These are phyloP conservation scores for Neomorphus geoffroyi DNA, from an alignment of 2,797 vertebrate species.

Conservation along the genomic window DNA sequence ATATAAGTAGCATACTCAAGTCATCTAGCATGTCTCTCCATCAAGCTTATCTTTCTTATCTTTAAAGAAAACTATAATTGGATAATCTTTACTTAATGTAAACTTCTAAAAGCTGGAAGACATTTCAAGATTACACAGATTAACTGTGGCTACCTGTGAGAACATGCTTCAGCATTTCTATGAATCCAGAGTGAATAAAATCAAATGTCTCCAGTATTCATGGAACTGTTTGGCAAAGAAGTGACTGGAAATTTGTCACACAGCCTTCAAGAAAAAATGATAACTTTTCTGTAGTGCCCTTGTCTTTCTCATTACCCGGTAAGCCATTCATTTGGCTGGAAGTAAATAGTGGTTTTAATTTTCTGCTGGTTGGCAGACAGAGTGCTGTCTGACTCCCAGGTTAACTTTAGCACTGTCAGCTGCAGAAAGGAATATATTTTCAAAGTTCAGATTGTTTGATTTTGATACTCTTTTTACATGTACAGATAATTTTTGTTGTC, in stretches of 20 bases:
- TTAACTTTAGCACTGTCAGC: neutral
- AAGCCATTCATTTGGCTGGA: neutral
- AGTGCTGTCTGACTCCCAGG: neutral
- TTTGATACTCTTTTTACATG: neutral
- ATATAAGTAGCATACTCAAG: conserved; percentile 27
- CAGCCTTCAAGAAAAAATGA: conserved; percentile 10
- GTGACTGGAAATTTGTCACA: conserved; percentile 24
- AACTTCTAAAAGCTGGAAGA: conserved; percentile 68
- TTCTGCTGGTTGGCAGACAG: neutral
- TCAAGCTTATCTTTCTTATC: conserved; percentile 54
- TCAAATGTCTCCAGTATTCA: conserved; percentile 42
- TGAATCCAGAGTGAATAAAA: conserved; percentile 44
- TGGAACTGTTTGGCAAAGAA: conserved; percentile 58
- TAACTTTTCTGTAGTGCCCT: neutral
- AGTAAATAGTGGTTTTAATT: neutral
- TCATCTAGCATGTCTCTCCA: conserved; percentile 18
- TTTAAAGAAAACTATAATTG: conserved; percentile 67
- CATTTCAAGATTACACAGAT: conserved; percentile 57
- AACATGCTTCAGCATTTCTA: conserved; percentile 44
- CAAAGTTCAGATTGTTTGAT: neutral
- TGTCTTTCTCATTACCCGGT: neutral
- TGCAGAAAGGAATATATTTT: conserved; percentile 9
- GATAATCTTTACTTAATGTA: conserved; percentile 69
- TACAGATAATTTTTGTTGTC: neutral
- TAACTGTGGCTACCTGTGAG: conserved; percentile 58